A percentile compares a stretch with the other conserved stretches of the same genome.
Evolutionary conservation across 2,113 vertebrate species (phyloP).

Genomic region (Tetrao urogallus): DNA sequence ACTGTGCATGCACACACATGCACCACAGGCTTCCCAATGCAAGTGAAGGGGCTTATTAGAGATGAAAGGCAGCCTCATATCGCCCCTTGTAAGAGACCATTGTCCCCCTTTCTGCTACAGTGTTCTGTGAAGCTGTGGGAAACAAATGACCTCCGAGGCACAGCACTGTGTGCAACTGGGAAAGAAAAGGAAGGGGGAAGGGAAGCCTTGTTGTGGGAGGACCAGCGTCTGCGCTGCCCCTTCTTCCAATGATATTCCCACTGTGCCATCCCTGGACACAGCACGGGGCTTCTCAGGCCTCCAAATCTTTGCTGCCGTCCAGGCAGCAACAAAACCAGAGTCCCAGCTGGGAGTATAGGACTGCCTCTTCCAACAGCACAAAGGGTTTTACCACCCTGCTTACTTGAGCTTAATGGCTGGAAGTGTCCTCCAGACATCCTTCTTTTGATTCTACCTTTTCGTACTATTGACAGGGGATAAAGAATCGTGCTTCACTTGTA

Average conservation of each 20-base stretch:
- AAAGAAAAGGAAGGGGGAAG: conserved; percentile 71
- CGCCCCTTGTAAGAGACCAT: conserved; percentile 77
- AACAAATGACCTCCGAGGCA: conserved; percentile 84
- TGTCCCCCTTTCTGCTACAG: conserved; percentile 80
- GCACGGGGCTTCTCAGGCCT: conserved; percentile 1
- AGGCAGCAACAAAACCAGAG: conserved; percentile 31
- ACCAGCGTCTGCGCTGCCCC: neutral
- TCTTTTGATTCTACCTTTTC: neutral
- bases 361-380: neutral
- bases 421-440: neutral
- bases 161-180: conserved; percentile 71
- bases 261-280: neutral
- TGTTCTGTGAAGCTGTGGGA: conserved; percentile 83
- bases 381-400: neutral
- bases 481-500: neutral
- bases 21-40: conserved; percentile 65
- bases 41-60: conserved; percentile 81
- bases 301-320: conserved; percentile 4
- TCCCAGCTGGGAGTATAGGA: conserved; percentile 3
- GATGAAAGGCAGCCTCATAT: conserved; percentile 80
- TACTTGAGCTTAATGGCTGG: neutral
- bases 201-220: conserved; percentile 23
- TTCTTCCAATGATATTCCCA: conserved; percentile 9
- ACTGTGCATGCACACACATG: conserved; percentile 50
- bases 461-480: neutral